Percentiles rank a stretch among this genome's conserved stretches.
phyloP scores from a whole-genome alignment of 2,888 invertebrate species.

The Octonoba sinensis region DNA sequence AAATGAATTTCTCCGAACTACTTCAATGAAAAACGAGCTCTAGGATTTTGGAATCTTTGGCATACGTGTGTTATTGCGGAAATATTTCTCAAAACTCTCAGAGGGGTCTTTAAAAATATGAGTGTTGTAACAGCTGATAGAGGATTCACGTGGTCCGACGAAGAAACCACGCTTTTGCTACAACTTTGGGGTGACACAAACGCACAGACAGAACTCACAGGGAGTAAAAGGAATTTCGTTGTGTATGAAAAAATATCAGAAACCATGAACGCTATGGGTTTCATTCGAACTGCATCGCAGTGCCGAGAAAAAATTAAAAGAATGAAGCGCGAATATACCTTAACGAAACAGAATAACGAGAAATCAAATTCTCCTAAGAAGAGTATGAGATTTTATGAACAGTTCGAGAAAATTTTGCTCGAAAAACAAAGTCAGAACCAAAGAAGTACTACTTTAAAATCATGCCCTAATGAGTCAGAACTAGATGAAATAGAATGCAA shows the following conservation, averaged over 20 bases:
- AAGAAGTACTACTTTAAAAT: conserved; percentile 18
- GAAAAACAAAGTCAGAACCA: conserved; percentile 37
- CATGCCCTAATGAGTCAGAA: conserved; percentile 13
- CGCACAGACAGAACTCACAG: conserved; percentile 40
- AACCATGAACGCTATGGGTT: conserved; percentile 43
- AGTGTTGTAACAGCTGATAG: conserved; percentile 46
- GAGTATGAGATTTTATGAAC: conserved; percentile 55
- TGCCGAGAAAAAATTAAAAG: conserved; percentile 60
- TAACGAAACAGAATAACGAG: conserved; percentile 43
- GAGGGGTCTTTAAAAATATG: conserved; percentile 7
- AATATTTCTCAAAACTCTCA: too few relatives aligned
- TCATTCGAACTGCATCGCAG: conserved; percentile 46
- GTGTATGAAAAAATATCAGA: conserved; percentile 59
- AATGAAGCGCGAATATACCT: conserved; percentile 59
- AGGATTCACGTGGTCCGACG: conserved; percentile 61
- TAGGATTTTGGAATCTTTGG: background rate
- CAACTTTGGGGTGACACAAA: conserved; percentile 47
- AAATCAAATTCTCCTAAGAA: conserved; percentile 31
- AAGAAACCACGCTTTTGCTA: conserved; percentile 44
- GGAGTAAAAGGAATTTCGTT: conserved; percentile 44
- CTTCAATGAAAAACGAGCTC: background rate
- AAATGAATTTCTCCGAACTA: too few relatives aligned
- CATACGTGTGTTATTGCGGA: background rate
- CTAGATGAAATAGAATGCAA: conserved; percentile 6
- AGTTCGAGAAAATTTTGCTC: conserved; percentile 43